phyloP scores from a whole-genome alignment of 2,797 vertebrate genomes.

The Coreius guichenoti region DNA sequence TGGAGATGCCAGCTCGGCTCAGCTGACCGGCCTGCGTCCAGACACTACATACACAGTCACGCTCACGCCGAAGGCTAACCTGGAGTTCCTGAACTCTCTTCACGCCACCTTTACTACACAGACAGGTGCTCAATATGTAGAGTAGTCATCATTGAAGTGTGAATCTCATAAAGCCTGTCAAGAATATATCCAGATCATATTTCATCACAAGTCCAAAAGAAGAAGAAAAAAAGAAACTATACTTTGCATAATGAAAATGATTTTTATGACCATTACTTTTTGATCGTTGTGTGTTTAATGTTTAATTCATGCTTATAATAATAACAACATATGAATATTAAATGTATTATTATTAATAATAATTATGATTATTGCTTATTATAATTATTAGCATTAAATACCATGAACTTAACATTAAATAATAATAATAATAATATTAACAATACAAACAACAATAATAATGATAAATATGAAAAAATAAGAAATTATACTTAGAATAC shows the following conservation, averaged over 20 bases:
- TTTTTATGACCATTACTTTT: not conserved
- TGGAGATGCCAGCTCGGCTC: slow-evolving; percentile 75
- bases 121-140: slow-evolving; percentile 73
- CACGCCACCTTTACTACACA: slow-evolving; percentile 84
- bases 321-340: not conserved
- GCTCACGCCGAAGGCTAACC: slow-evolving; percentile 86
- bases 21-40: slow-evolving; percentile 78
- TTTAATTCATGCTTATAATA: not conserved
- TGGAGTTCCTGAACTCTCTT: slow-evolving; percentile 77
- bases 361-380: not conserved
- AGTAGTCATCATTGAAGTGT: not conserved
- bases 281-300: not conserved
- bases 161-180: not conserved
- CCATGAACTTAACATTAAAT: not conserved
- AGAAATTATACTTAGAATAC: too few relatives aligned
- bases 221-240: not conserved
- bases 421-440: not conserved
- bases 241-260: not conserved
- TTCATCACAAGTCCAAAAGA: not conserved
- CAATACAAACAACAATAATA: not conserved
- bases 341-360: not conserved
- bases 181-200: not conserved
- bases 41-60: slow-evolving; percentile 85
- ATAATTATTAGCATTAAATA: not conserved
- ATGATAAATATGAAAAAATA: not conserved